phyloP scores from a whole-genome alignment of 1,140 invertebrate genomes.

The Psix sp. region DNA sequence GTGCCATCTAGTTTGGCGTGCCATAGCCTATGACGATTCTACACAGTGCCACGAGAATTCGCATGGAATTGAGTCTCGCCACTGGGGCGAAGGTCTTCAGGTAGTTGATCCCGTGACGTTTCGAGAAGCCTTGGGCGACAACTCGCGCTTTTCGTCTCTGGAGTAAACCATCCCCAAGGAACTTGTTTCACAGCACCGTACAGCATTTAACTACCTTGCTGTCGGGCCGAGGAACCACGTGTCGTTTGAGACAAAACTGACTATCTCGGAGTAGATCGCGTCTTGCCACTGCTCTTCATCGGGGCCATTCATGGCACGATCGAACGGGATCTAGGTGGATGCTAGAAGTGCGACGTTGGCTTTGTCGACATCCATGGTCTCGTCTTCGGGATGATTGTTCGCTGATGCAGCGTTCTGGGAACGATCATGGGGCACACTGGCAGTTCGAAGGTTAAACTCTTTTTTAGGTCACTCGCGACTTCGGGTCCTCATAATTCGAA shows the following conservation, averaged over 20 bases:
- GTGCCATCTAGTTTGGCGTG: no score
- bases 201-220: conserved; percentile 27
- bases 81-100: conserved; percentile 32
- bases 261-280: conserved; percentile 65
- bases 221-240: conserved; percentile 56
- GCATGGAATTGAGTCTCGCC: conserved; percentile 10
- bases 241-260: conserved; percentile 60
- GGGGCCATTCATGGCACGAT: conserved; percentile 1
- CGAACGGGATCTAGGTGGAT: conserved; percentile 18
- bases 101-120: conserved; percentile 5
- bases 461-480: no score
- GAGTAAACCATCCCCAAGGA: not conserved
- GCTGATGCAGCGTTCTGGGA: no score
- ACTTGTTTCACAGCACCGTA: conserved; percentile 11
- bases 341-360: no score
- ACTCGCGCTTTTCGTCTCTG: conserved; percentile 8
- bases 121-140: conserved; percentile 9
- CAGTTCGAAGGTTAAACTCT: no score
- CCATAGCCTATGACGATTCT: not conserved
- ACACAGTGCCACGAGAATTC: not conserved
- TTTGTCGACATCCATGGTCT: no score
- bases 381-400: no score
- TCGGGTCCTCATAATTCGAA: no score
- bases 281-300: conserved; percentile 60
- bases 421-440: no score